These are phyloP conservation scores for Corythornis vintsioides DNA, from an alignment of 2,113 vertebrate species.

Conservation along the genomic window DNA sequence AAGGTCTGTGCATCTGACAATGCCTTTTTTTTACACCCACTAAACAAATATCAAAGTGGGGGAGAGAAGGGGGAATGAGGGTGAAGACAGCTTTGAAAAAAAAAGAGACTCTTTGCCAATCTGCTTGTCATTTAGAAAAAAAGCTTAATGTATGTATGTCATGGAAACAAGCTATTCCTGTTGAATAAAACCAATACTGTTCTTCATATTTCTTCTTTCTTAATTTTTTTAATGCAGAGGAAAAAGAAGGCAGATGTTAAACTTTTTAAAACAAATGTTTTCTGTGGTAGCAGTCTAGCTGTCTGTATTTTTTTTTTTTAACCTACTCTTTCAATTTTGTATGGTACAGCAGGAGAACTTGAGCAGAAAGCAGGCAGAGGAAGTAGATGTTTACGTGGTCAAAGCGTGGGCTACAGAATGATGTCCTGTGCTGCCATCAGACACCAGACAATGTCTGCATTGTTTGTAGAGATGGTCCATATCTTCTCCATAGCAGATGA, in stretches of 20 bases:
- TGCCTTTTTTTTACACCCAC: conserved; percentile 21
- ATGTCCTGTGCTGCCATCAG: rapidly evolving
- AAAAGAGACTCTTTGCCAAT: conserved; percentile 57
- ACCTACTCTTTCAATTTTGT: not conserved
- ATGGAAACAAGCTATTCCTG: conserved; percentile 68
- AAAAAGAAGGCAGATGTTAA: conserved; percentile 65
- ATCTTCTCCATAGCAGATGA: not conserved
- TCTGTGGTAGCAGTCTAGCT: not conserved
- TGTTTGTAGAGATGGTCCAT: not conserved
- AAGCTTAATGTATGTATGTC: conserved; percentile 73
- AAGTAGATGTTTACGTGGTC: not conserved
- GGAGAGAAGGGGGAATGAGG: no score
- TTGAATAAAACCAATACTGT: conserved; percentile 21
- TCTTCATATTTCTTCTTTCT: conserved; percentile 36
- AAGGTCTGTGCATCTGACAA: conserved; percentile 3
- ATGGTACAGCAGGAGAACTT: not conserved
- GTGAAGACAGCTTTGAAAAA: not conserved
- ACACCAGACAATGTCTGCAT: not conserved
- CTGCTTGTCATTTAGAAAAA: conserved; percentile 74
- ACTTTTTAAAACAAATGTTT: conserved; percentile 62
- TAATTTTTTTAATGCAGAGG: conserved; percentile 57
- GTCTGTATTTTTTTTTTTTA: not conserved
- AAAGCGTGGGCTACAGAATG: not conserved
- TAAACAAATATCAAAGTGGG: conserved; percentile 45
- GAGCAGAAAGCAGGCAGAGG: not conserved